phyloP scores from a whole-genome alignment of 1,140 invertebrate genomes.

The Eulimnadia texana region DNA sequence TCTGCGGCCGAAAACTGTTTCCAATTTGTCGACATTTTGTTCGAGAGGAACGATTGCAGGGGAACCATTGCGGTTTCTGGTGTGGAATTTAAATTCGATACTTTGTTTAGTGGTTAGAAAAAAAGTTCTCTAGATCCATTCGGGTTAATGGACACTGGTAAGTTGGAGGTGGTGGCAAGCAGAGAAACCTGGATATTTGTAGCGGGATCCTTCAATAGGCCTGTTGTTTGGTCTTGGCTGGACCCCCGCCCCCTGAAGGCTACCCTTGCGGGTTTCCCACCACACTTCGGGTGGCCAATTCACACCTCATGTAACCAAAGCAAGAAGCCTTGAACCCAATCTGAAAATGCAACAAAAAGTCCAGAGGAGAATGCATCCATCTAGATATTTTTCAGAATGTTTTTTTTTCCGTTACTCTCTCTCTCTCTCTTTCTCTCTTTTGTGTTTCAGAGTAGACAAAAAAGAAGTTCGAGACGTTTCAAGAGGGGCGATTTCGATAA shows the following conservation, averaged over 20 bases:
- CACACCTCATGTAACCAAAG: not conserved
- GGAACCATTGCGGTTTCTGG: not conserved
- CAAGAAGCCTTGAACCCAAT: not conserved
- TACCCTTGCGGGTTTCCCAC: not conserved
- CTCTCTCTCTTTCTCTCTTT: not conserved
- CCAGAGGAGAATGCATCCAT: not conserved
- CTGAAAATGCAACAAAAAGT: too few species aligned
- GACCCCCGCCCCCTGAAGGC: too few species aligned
- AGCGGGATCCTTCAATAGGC: too few species aligned
- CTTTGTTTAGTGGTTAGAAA: not conserved
- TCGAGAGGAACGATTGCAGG: not conserved
- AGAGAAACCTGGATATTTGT: too few species aligned
- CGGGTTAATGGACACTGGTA: not conserved
- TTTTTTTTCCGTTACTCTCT: not conserved
- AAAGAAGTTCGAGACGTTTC: not conserved
- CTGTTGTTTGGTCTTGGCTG: too few species aligned
- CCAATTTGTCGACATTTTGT: not conserved
- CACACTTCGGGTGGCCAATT: too few species aligned
- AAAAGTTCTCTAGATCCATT: not conserved
- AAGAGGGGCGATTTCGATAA: too few species aligned
- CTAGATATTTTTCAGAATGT: not conserved
- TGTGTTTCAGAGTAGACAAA: not conserved
- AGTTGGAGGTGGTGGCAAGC: too few species aligned
- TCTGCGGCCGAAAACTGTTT: not conserved
- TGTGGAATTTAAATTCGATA: not conserved